phyloP scores from a whole-genome alignment of 2,888 invertebrate species.

The Cephalotes varians region DNA sequence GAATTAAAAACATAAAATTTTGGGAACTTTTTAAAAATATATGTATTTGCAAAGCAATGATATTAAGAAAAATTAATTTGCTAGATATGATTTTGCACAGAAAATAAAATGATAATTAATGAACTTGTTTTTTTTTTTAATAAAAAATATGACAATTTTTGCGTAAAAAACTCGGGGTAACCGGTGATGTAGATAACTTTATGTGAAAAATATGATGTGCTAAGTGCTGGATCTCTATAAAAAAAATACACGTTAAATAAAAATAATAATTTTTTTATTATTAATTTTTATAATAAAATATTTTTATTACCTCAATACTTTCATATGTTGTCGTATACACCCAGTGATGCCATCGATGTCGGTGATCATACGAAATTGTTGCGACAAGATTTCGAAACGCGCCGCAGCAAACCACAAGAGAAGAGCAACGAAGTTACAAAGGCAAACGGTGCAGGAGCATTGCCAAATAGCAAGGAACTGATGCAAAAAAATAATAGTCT shows the following conservation, averaged over 20 bases:
- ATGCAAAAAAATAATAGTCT: constrained; percentile 66
- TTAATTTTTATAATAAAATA: not conserved
- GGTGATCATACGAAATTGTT: constrained; percentile 54
- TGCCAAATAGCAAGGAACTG: constrained; percentile 74
- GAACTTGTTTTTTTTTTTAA: not conserved
- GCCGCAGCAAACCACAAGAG: constrained; percentile 75
- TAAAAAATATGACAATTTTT: no score
- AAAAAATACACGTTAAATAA: not conserved
- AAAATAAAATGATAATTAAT: not conserved
- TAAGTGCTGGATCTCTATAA: not conserved
- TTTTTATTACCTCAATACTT: constrained; percentile 15
- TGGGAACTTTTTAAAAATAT: no score
- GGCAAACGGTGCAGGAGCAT: constrained; percentile 66
- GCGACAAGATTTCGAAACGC: constrained; percentile 71
- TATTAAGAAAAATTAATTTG: not conserved
- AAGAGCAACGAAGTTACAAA: constrained; percentile 72
- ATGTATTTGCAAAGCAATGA: not conserved
- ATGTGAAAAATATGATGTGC: not conserved
- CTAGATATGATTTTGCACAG: not conserved
- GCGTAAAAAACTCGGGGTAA: no score
- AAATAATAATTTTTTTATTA: not conserved
- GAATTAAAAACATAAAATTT: no score
- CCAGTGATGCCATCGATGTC: not conserved
- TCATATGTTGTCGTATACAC: not conserved
- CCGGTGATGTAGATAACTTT: no score